A percentile compares a stretch with the other conserved stretches of the same genome.
Evolutionary conservation across 2,797 vertebrate species (phyloP).

Genomic region (Acanthurus lineatus): DNA sequence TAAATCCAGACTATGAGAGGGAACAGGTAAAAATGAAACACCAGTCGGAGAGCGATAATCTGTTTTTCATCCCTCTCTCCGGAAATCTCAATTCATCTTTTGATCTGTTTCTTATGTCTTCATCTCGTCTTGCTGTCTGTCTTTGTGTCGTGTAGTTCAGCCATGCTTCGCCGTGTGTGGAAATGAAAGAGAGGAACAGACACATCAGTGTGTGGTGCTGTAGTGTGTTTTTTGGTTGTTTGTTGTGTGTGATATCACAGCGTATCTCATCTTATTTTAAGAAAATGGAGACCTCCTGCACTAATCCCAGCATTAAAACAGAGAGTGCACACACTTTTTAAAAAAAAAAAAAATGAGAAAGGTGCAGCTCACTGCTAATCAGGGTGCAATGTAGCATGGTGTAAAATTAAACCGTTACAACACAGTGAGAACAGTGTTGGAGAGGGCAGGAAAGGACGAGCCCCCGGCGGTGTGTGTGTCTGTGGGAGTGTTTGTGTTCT

Average conservation of each 20-base stretch:
- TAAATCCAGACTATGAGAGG: not conserved
- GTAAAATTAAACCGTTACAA: slow-evolving; percentile 62
- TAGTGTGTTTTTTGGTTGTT: slow-evolving; percentile 1
- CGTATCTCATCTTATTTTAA: slow-evolving; percentile 14
- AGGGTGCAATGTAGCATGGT: slow-evolving; percentile 44
- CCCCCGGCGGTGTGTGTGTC: slow-evolving; percentile 40
- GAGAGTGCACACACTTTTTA: not conserved
- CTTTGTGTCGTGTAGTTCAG: slow-evolving; percentile 11
- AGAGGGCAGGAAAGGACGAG: slow-evolving; percentile 63
- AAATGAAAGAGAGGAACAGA: slow-evolving; percentile 10
- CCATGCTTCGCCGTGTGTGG: not conserved
- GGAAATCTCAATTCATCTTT: slow-evolving; percentile 54
- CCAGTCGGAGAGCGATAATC: slow-evolving; percentile 35
- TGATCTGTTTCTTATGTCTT: slow-evolving; percentile 35
- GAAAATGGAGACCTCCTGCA: slow-evolving; percentile 14
- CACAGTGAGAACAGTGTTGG: slow-evolving; percentile 34
- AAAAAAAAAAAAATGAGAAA: slow-evolving; percentile 6
- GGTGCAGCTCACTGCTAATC: slow-evolving; percentile 54
- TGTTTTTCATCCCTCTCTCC: slow-evolving; percentile 38
- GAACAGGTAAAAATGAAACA: slow-evolving; percentile 46
- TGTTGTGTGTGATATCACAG: slow-evolving; percentile 16
- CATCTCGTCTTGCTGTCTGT: not conserved
- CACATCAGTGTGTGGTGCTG: slow-evolving; percentile 8
- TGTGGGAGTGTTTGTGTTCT: slow-evolving; percentile 35
- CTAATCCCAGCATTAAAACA: not conserved